Evolutionary conservation across 2,113 vertebrate genomes (phyloP), one percentile per base, ranked within the genome.

Genomic region (Chauna torquata): DNA sequence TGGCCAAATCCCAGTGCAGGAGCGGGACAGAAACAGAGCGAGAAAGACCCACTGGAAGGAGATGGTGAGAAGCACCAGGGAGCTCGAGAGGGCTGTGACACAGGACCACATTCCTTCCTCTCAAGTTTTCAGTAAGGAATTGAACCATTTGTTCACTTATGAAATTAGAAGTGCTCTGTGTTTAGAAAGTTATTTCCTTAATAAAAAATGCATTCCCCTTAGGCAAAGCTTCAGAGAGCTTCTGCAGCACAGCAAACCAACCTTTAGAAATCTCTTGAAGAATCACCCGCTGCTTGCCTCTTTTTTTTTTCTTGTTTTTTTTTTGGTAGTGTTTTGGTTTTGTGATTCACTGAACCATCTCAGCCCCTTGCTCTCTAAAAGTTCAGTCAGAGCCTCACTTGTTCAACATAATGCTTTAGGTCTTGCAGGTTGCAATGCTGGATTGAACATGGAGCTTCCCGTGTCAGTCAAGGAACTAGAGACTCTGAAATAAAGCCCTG

Each of bases 151-250:
- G 61, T 95, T 95, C 94, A 28, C 94, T 91, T 94, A 76, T 0
- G 59, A 93, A 97, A 88, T 94, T 72, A 82, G 84, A 86, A 92
- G 57, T 74, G 50, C 52, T 85, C n/a, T 30, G 75, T 86, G 75
- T 90, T 96, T 94, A 92, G 64, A 95, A 94, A 88, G 94, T 90
- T 95, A 95, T 96, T 97, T 94, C 94, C 71, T 95, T 94, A 59
- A 89, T 92, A 89, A 86, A 49, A 76, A 71, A 71, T 42, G 30
- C 24, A 27, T 71, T 82, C 47, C 62, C 95, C 88, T 92, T 66
- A 92, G 92, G 93, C 90, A 93, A 79, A 78, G 74, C 45, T 74
- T 92, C 69, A 50, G 90, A 40, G 66, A 88, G 66, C 52, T 59
- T 81, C 66, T 81, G 69, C 49, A 75, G 62, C 32, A 68, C 68